Percentiles rank a stretch among this genome's conserved stretches.
These are phyloP conservation scores for Temnothorax nylanderi DNA, from an alignment of 1,140 invertebrate genomes.

Conservation along the genomic window DNA sequence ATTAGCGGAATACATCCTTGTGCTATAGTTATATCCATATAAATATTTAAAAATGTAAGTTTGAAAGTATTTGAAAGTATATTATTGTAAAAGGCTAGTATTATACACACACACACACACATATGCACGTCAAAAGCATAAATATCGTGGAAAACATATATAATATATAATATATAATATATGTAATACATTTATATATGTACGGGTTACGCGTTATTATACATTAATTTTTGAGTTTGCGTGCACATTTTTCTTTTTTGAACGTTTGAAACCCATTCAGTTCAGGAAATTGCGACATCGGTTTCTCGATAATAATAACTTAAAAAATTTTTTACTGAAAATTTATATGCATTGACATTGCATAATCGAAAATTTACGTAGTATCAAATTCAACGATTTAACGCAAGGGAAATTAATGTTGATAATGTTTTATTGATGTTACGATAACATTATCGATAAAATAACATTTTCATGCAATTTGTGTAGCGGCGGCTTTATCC, in stretches of 20 bases:
- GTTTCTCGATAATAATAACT: background rate
- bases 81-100: background rate
- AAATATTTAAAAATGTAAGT: background rate
- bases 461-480: constrained; percentile 57
- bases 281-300: background rate
- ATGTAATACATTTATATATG: background rate
- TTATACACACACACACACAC: no score
- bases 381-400: constrained; percentile 47
- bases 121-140: background rate
- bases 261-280: background rate
- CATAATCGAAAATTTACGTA: constrained; percentile 56
- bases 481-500: constrained; percentile 43
- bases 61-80: background rate
- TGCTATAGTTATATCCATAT: background rate
- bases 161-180: background rate
- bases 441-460: constrained; percentile 53
- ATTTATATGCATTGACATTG: constrained; percentile 60
- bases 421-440: constrained; percentile 63
- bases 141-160: background rate
- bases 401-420: constrained; percentile 54
- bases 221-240: background rate
- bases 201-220: background rate
- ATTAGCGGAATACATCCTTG: background rate
- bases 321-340: constrained; percentile 20
- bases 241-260: background rate